Conservation (phyloP, 2,888 invertebrate genomes). For the Acheta domesticus region DNA sequence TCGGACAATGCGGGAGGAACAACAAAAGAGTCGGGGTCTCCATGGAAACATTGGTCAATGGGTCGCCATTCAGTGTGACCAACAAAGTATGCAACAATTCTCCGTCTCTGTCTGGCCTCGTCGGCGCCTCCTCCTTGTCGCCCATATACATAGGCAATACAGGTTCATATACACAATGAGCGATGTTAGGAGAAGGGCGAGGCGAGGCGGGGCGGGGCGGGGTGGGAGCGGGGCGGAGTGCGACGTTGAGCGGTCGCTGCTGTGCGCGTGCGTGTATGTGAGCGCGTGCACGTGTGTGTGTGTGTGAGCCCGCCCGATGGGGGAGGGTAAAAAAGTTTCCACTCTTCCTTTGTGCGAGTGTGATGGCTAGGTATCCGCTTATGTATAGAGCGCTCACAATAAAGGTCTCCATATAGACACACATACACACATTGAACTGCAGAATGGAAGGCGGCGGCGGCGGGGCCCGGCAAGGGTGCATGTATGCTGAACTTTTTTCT, state of each 20-base stretch:
- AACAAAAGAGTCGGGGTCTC: slow-evolving; percentile 34
- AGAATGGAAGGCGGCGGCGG: slow-evolving; percentile 22
- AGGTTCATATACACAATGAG: slow-evolving; percentile 28
- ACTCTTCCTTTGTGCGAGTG: slow-evolving; percentile 32
- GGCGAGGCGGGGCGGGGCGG: slow-evolving; percentile 18
- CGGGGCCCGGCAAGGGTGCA: not conserved
- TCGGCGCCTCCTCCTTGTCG: not conserved
- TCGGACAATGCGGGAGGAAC: slow-evolving; percentile 31
- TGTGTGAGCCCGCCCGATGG: not conserved
- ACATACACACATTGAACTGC: slow-evolving; percentile 21
- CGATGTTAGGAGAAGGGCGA: slow-evolving; percentile 26
- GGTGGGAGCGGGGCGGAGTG: not conserved
- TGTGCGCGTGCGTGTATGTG: too few species aligned
- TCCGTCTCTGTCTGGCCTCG: slow-evolving; percentile 19
- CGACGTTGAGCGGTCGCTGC: too few species aligned
- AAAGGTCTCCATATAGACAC: slow-evolving; percentile 28
- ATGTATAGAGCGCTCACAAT: slow-evolving; percentile 32
- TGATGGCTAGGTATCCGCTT: slow-evolving; percentile 34
- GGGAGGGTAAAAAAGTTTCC: slow-evolving; percentile 28
- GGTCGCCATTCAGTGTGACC: slow-evolving; percentile 33
- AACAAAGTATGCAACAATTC: slow-evolving; percentile 36
- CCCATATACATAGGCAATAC: slow-evolving; percentile 29
- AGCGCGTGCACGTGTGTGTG: not conserved
- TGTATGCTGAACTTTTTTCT: slow-evolving; percentile 22
- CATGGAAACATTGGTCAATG: slow-evolving; percentile 36